These are phyloP conservation scores for Astropecten irregularis DNA, from an alignment of 53 echinoderm and acorn worm species.

Conservation along the genomic window DNA sequence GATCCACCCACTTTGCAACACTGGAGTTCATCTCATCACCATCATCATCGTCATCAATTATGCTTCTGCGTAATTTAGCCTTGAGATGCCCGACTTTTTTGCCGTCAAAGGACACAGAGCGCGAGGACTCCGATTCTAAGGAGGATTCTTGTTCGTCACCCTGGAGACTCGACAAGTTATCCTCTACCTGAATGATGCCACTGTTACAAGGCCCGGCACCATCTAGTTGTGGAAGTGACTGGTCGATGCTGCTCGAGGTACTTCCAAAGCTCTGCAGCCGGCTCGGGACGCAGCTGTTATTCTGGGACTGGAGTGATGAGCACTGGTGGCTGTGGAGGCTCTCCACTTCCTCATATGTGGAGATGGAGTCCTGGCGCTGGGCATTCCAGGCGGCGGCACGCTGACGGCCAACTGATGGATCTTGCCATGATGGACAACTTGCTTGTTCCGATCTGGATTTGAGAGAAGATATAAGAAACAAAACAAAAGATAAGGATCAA, in stretches of 20 bases:
- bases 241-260: constrained; percentile 67
- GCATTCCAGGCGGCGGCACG: constrained; percentile 57
- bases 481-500: too few relatives aligned
- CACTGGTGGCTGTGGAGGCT: constrained; percentile 83
- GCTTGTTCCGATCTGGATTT: constrained; percentile 13
- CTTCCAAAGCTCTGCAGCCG: constrained; percentile 75
- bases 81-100: constrained; percentile 35
- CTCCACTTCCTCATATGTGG: constrained; percentile 84
- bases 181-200: neutral
- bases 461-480: neutral
- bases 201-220: neutral
- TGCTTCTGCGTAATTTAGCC: constrained; percentile 26
- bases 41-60: constrained; percentile 37
- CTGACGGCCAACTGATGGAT: constrained; percentile 42
- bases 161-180: neutral
- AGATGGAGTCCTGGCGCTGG: constrained; percentile 71
- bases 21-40: constrained; percentile 64
- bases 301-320: constrained; percentile 71
- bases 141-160: neutral
- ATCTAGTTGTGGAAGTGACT: constrained; percentile 27
- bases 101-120: constrained; percentile 45
- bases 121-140: constrained; percentile 30
- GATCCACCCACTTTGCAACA: constrained; percentile 89
- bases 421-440: constrained; percentile 48
- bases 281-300: constrained; percentile 78